Evolutionary conservation across 2,888 invertebrate genomes (phyloP), one percentile per base, ranked within the genome.

Genomic region (Ypsolopha sequella): DNA sequence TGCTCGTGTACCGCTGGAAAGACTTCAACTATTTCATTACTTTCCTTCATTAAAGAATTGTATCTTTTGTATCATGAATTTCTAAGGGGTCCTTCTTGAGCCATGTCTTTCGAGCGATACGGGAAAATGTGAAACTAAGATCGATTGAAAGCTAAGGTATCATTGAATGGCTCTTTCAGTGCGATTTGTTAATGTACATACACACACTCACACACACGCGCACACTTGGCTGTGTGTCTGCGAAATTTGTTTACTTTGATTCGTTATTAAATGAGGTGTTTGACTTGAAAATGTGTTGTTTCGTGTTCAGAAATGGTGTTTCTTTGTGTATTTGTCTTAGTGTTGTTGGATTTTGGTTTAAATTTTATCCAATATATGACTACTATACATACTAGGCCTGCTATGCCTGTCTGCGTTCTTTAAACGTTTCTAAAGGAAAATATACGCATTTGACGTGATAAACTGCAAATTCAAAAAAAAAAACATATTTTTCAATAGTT

Each of bases 161-260:
- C 38, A 24, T 24, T 44, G 44, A 56, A 61, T 60, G 60, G 64
- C 62, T 64, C 62, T 54, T 53, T 53, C 58, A 64, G 62, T 64
- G 69, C 68, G 70, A 64, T 62, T 61, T 70, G 75, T 76, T 80
- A 77, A 74, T 70, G 75, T 73, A 79, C 78, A 71, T 70, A 74
- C 76, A 82, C 76, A 81, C 81, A 82, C 81, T 72, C 73, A 67
- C 79, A 74, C 80, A 73, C 76, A 64, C 77, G 68, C 80, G 78
- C 76, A 76, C 79, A 70, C 69, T 64, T 60, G 55, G 56, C 61
- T 66, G 73, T 62, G 70, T 72, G 80, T 64, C 80, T 76, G 80
- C 76, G 80, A 81, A 79, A 79, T 68, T 57, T 55, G 24, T 24
- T 24, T 24, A 24, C 24, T 24, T n/a, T 24, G 24, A 4, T 24